Percentiles rank a stretch among this genome's conserved stretches.
Conservation (phyloP, 2,113 vertebrate genomes). For the Zosterops pallidus region DNA sequence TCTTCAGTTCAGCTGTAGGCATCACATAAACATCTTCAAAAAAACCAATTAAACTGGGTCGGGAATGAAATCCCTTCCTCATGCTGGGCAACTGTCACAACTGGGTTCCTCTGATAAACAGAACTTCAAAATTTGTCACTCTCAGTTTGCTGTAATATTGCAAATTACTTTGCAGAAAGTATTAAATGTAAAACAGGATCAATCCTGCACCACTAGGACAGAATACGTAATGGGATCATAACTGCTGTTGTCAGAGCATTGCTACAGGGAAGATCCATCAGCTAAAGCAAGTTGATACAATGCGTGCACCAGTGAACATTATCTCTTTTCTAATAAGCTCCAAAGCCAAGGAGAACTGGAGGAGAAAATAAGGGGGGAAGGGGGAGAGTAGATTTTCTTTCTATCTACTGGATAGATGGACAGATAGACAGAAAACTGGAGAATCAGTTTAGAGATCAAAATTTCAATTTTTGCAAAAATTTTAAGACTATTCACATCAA, state of each 20-base stretch:
- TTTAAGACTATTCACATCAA: neutral
- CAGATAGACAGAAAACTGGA: neutral
- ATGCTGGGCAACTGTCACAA: neutral
- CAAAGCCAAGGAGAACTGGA: neutral
- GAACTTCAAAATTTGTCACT: neutral
- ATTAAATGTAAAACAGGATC: neutral
- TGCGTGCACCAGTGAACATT: neutral
- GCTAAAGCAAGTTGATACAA: neutral
- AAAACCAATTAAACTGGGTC: neutral
- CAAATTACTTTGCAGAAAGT: neutral
- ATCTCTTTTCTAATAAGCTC: neutral
- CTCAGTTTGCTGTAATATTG: neutral
- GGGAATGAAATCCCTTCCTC: neutral
- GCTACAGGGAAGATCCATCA: neutral
- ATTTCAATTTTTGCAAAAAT: rapidly evolving
- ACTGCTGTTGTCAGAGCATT: neutral
- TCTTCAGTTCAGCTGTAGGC: neutral
- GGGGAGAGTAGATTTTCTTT: neutral
- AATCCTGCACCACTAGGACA: neutral
- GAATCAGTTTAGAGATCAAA: neutral
- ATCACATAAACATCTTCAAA: neutral
- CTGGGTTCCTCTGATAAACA: neutral
- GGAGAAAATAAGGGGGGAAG: neutral
- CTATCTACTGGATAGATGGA: neutral
- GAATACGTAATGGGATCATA: neutral